Evolutionary conservation across 1,140 invertebrate genomes (phyloP).

Genomic region (Temnothorax longispinosus): DNA sequence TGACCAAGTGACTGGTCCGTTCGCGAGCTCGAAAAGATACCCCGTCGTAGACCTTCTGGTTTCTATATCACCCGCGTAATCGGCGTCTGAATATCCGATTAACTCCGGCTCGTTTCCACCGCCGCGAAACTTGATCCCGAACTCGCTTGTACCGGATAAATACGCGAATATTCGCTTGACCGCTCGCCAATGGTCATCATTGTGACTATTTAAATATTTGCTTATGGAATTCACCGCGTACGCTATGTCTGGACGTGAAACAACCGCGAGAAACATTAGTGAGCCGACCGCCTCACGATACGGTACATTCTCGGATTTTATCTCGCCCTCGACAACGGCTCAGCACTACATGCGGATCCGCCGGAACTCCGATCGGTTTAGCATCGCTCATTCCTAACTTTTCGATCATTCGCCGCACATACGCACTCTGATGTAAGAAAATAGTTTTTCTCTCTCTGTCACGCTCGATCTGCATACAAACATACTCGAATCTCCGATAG

Average conservation of each 20-base stretch:
- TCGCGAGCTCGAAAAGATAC: background rate
- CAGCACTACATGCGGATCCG: background rate
- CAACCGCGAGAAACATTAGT: constrained; percentile 79
- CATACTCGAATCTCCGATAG: background rate
- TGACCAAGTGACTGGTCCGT: background rate
- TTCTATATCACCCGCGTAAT: constrained; percentile 10
- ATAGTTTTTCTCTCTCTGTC: background rate
- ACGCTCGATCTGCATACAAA: background rate
- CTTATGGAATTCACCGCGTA: constrained; percentile 77
- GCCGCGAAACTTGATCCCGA: background rate
- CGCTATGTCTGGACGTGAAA: constrained; percentile 80
- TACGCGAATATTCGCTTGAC: constrained; percentile 80
- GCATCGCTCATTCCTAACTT: background rate
- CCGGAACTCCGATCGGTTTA: background rate
- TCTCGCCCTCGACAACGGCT: background rate
- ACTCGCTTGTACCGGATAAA: constrained; percentile 72
- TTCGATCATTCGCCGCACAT: background rate
- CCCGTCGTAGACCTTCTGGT: constrained; percentile 12
- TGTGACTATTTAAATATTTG: constrained; percentile 73
- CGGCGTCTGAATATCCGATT: constrained; percentile 3
- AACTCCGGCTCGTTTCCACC: background rate
- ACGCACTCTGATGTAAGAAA: background rate
- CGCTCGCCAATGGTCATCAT: constrained; percentile 73
- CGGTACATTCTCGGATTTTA: background rate
- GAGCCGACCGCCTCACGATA: background rate